These are phyloP conservation scores for Philypnodon macrostomus DNA, from an alignment of 2,797 vertebrate genomes.

Conservation along the genomic window DNA sequence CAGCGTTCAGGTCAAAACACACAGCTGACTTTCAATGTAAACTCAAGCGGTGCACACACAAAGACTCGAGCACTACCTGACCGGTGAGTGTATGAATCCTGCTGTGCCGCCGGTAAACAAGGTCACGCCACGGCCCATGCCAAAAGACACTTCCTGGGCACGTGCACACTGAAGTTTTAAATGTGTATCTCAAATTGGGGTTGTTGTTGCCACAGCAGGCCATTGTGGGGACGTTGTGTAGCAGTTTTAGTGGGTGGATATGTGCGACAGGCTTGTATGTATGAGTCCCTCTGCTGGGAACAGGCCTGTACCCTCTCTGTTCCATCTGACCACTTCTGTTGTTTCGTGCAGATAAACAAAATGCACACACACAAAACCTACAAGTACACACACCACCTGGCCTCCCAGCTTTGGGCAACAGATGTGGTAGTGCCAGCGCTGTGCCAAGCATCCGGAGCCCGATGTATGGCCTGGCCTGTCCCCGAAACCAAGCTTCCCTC, in stretches of 20 bases:
- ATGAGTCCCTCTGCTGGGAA: constrained; percentile 72
- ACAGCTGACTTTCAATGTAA: constrained; percentile 45
- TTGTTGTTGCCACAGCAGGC: constrained; percentile 62
- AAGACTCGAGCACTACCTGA: no score
- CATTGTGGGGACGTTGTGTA: constrained; percentile 61
- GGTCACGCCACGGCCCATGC: constrained; percentile 65
- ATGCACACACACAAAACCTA: constrained; percentile 31
- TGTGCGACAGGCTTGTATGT: constrained; percentile 61
- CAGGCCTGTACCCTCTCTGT: constrained; percentile 71
- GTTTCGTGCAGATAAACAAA: constrained; percentile 47
- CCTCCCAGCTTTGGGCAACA: constrained; percentile 83
- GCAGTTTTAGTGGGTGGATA: constrained; percentile 47
- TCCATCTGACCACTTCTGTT: constrained; percentile 75
- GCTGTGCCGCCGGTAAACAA: constrained; percentile 73
- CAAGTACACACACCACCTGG: constrained; percentile 75
- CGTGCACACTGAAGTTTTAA: constrained; percentile 47
- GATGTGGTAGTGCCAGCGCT: constrained; percentile 77
- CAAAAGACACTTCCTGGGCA: constrained; percentile 47
- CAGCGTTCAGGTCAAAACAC: constrained; percentile 60
- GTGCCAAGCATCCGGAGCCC: constrained; percentile 80
- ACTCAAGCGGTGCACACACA: constrained; percentile 25
- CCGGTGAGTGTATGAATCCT: constrained; percentile 69
- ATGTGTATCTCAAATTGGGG: constrained; percentile 57
- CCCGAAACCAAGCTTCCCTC: no score
- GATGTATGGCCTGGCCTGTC: constrained; percentile 80